Percentiles rank a stretch among this genome's conserved stretches.
phyloP scores from a whole-genome alignment of 2,797 vertebrate species.

The Remorina albescens region DNA sequence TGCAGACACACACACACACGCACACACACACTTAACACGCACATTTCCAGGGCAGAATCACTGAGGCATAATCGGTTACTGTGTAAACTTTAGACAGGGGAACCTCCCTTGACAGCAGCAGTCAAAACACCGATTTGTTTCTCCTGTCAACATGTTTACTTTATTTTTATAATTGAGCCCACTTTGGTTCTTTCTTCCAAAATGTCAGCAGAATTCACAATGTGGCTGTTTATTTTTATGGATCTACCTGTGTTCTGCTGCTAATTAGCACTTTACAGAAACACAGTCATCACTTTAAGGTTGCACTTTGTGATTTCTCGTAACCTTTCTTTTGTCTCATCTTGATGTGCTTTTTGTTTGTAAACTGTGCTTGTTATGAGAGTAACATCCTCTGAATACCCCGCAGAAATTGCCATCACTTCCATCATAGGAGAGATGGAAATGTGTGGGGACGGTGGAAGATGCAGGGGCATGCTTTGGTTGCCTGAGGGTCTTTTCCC shows the following conservation, averaged over 20 bases:
- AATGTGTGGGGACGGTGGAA: conserved; percentile 67
- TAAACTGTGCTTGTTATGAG: conserved; percentile 38
- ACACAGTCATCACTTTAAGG: conserved; percentile 40
- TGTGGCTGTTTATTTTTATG: conserved; percentile 54
- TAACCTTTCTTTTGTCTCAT: conserved; percentile 20
- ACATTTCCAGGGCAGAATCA: conserved; percentile 65
- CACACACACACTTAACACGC: conserved; percentile 31
- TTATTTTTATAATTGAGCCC: conserved; percentile 79
- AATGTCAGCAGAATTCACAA: conserved; percentile 73
- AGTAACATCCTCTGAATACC: conserved; percentile 52
- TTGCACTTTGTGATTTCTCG: conserved; percentile 28
- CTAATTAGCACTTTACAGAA: conserved; percentile 40
- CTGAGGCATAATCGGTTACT: conserved; percentile 73
- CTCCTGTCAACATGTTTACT: conserved; percentile 82
- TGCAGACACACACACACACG: conserved; percentile 32
- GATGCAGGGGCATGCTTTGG: conserved; percentile 46
- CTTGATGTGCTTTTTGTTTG: conserved; percentile 45
- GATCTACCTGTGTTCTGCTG: conserved; percentile 51
- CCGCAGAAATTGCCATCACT: conserved; percentile 73
- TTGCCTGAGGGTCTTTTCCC: conserved; percentile 74
- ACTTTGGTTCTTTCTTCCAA: conserved; percentile 62
- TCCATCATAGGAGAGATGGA: conserved; percentile 69
- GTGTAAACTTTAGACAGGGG: conserved; percentile 76
- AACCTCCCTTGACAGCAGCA: conserved; percentile 76
- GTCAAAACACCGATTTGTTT: conserved; percentile 80